Evolutionary conservation across 2,797 vertebrate genomes (phyloP).

Genomic region (Myiothlypis chrysogaster): DNA sequence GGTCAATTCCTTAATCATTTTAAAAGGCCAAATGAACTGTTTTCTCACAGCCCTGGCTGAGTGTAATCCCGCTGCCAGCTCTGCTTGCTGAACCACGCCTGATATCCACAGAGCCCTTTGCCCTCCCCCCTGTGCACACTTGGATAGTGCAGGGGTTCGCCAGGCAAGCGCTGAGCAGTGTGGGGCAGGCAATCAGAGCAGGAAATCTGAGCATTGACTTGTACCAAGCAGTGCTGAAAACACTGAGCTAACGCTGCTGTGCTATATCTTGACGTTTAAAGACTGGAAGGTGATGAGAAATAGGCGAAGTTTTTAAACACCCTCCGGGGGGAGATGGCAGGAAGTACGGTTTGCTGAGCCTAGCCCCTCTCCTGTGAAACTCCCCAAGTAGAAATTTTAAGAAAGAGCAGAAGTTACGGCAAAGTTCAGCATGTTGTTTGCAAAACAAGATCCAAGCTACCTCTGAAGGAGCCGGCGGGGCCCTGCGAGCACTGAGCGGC

Average conservation of each 20-base stretch:
- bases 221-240: not conserved
- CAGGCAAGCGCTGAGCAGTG: accelerated
- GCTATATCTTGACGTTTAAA: not conserved
- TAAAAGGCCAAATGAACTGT: not conserved
- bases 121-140: not conserved
- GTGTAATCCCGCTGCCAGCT: not conserved
- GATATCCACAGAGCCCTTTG: not conserved
- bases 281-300: not conserved
- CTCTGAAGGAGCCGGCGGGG: not conserved
- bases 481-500: accelerated
- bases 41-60: not conserved
- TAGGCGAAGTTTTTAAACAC: not conserved
- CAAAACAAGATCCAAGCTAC: not conserved
- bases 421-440: not conserved
- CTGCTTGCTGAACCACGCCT: accelerated
- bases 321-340: not conserved
- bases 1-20: not conserved
- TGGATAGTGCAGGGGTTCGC: accelerated
- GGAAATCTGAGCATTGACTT: not conserved
- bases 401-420: not conserved
- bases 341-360: not conserved
- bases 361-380: not conserved
- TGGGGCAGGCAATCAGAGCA: accelerated
- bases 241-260: not conserved
- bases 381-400: accelerated